A percentile compares a stretch with the other conserved stretches of the same genome.
phyloP scores from a whole-genome alignment of 2,797 vertebrate species.

The Paratrypauchen microcephalus region DNA sequence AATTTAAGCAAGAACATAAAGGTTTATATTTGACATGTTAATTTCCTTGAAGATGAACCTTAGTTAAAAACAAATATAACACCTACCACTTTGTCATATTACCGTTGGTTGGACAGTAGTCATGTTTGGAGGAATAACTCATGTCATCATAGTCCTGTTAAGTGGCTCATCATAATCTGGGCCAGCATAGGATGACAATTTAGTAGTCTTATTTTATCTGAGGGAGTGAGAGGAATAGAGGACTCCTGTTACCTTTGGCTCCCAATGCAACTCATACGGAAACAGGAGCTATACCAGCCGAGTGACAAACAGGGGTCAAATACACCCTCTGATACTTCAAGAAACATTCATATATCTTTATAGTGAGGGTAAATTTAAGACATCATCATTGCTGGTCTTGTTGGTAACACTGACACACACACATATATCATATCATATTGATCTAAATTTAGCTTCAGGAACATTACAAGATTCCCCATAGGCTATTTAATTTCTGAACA shows the following conservation, averaged over 20 bases:
- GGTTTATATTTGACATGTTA: not conserved
- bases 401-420: not conserved
- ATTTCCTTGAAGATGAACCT: conserved; percentile 22
- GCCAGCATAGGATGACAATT: conserved; percentile 39
- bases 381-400: conserved; percentile 6
- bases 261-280: conserved; percentile 35
- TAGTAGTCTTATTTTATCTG: conserved; percentile 46
- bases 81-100: conserved; percentile 31
- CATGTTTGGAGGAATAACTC: conserved; percentile 36
- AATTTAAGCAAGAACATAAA: not conserved
- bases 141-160: conserved; percentile 39
- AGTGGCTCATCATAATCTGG: conserved; percentile 40
- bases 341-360: not conserved
- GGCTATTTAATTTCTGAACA: not conserved
- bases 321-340: not conserved
- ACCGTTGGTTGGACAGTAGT: conserved; percentile 23
- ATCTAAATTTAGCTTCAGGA: not conserved
- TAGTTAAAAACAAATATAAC: conserved; percentile 24
- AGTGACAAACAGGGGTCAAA: conserved; percentile 10
- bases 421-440: no score
- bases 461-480: not conserved
- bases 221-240: conserved; percentile 35
- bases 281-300: conserved; percentile 24
- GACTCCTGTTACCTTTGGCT: conserved; percentile 52
- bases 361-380: no score